Evolutionary conservation across 2,113 vertebrate genomes (phyloP), one percentile per base, ranked within the genome.

Genomic region (Coregonus clupeaformis): DNA sequence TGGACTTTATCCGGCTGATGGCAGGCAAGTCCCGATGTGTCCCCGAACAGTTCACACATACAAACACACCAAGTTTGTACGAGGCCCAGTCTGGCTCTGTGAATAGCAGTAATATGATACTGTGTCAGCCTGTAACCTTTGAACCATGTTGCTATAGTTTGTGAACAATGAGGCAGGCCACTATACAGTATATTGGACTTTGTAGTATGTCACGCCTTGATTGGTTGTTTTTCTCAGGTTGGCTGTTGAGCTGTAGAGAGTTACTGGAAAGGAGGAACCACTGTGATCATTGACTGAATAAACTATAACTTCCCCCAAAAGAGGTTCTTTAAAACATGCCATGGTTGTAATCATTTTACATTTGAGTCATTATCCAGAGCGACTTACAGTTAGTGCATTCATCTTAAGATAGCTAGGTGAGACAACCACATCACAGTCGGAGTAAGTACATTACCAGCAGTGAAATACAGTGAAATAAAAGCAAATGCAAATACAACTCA

Each of bases 11-110:
- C 87, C 69, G 95, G 91, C 95, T 98, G 90, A 96, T 75, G 14
- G 82, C 78, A 0, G 95, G 86, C 55, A 98, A 89, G 73, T 97
- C 94, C 57, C 97, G 95, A 84, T 98, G 97, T 68, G 95, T 90
- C 42, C 96, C 97, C 0, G 95, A 97, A 77, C 97, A 98, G 86
- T 93, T 94, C 73, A 98, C 87, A 78, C 97, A 98, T 82, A 98
- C 91, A 85, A 98, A 98, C 81, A 96, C 76, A 1, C 96, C 96
- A 6, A 98, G 92, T 52, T 91, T 98, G 87, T 91, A 98, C 6
- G 97, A 98, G 75, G 94, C 94, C 96, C 96, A 98, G 76, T 97
- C 95, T 6, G 97, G 96, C 60, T 95, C 97, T 98, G 89, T 62
- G 29, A 64, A 13, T 5, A 76, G 63, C 13, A 25, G 52, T 6